Percentiles rank a stretch among this genome's conserved stretches.
These are phyloP conservation scores for Polietes domitor DNA, from an alignment of 2,888 invertebrate genomes.

Conservation along the genomic window DNA sequence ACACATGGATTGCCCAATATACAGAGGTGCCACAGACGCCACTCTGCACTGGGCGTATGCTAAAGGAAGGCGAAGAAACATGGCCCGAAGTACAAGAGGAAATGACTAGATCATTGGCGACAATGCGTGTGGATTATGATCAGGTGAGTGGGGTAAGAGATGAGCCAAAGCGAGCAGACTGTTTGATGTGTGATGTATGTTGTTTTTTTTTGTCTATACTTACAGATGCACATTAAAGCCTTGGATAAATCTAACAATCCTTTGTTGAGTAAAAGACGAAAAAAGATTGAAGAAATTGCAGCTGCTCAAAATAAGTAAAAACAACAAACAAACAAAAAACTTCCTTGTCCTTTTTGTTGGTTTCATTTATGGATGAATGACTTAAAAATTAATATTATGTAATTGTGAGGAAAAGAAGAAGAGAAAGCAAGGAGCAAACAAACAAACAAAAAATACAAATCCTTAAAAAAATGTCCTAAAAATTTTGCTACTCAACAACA, in stretches of 20 bases:
- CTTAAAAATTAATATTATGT: background rate
- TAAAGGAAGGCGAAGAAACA: constrained; percentile 94
- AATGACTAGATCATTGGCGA: constrained; percentile 98
- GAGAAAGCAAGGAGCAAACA: background rate
- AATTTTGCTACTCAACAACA: constrained; percentile 18
- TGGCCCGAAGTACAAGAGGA: constrained; percentile 99
- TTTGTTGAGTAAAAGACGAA: constrained; percentile 91
- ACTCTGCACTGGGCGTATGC: constrained; percentile 92
- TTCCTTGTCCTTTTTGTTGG: constrained; percentile 19
- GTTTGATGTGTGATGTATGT: background rate
- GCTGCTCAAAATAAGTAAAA: constrained; percentile 68
- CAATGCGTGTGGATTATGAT: constrained; percentile 99
- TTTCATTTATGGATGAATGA: constrained; percentile 19
- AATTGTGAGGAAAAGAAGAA: constrained; percentile 5
- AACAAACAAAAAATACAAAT: constrained; percentile 8
- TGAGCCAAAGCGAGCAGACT: background rate
- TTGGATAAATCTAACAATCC: constrained; percentile 96
- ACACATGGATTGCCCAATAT: constrained; percentile 91
- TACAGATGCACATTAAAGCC: constrained; percentile 93
- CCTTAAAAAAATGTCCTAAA: constrained; percentile 5
- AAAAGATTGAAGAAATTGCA: constrained; percentile 79
- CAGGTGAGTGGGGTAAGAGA: constrained; percentile 82
- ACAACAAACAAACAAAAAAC: too few relatives aligned
- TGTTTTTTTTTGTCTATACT: background rate
- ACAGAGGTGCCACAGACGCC: constrained; percentile 97